Evolutionary conservation across 2,797 vertebrate genomes (phyloP).

Genomic region (Sebastes paucispinis): DNA sequence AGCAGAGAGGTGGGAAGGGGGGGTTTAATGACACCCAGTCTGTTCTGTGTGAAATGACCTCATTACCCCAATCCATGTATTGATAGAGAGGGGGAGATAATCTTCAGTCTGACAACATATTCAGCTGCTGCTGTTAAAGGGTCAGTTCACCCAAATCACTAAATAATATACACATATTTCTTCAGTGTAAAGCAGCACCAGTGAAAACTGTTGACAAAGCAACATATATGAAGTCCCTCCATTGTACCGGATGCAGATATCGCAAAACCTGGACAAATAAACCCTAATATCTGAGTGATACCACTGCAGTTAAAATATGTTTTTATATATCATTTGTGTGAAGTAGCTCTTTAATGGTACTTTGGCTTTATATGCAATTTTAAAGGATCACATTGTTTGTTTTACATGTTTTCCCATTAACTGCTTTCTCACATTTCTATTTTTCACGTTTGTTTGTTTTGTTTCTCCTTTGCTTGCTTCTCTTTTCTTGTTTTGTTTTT

Average conservation of each 20-base stretch:
- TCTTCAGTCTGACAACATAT: background rate
- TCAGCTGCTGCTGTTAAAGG: conserved; percentile 14
- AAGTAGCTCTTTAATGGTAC: background rate
- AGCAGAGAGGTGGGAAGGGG: background rate
- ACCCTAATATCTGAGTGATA: background rate
- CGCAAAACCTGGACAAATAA: background rate
- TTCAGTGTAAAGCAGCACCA: background rate
- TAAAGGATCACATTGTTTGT: background rate
- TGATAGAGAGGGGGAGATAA: conserved; percentile 33
- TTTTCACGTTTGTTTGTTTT: background rate
- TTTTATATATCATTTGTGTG: background rate
- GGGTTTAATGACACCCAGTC: conserved; percentile 49
- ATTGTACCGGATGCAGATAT: too few species aligned
- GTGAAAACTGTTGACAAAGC: background rate
- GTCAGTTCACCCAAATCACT: background rate
- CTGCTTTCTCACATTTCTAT: background rate
- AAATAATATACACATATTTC: background rate
- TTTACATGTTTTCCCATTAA: background rate
- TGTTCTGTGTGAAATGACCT: conserved; percentile 66
- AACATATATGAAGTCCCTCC: background rate
- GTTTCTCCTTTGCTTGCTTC: background rate
- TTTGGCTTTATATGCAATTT: background rate
- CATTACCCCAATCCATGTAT: conserved; percentile 69
- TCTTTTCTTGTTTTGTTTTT: background rate
- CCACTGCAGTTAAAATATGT: background rate